Base-by-base conservation (phyloP, 2,797 vertebrate species). In the Sandelia bainsii region DNA sequence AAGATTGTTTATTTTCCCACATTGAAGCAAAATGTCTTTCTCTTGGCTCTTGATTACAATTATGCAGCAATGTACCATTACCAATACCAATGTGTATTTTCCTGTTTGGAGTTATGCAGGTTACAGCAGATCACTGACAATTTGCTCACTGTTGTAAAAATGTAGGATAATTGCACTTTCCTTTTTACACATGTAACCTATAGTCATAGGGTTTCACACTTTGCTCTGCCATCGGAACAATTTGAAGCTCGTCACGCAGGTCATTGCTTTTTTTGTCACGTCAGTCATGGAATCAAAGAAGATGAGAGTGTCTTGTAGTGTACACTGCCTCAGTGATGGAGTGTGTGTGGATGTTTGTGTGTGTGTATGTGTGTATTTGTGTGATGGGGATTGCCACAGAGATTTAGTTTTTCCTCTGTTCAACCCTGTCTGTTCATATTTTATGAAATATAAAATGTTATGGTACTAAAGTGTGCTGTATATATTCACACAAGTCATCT, bases 1-100 rank as follows among this genome's bases (percentile, higher is more conserved):
- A 27, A 34, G 32, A 66, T 8, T 81, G 73, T 86, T 84, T 80
- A 63, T 82, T 84, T 88, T 88, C 84, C 86, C 82, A 90, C 81
- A 72, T 63, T 0, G 16, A 44, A 67, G 62, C 32, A 27, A 5
- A 54, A 44, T 46, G 56, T 46, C 44, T 72, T 61, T 62, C 14
- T 52, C 44, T 56, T 19, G 29, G 66, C 45, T n/a, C 29, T 37
- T 66, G 46, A 66, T 27, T 66, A 62, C 42, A 62, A 42, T 22
- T 63, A 62, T 49, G 59, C 51, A 57, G 46, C 44, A 60, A 9
- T 44, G 27, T 34, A 29, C 51, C 42, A 45, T 45, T 22, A 10
- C 37, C 4, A 39, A 8, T 6, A 32, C 29, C 29, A 13, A 20
- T 39, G 50, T 68, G 22, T 50, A 23, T 64, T 50, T 50, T 23